phyloP scores from a whole-genome alignment of 2,888 invertebrate species.

The Eristalinus aeneus region DNA sequence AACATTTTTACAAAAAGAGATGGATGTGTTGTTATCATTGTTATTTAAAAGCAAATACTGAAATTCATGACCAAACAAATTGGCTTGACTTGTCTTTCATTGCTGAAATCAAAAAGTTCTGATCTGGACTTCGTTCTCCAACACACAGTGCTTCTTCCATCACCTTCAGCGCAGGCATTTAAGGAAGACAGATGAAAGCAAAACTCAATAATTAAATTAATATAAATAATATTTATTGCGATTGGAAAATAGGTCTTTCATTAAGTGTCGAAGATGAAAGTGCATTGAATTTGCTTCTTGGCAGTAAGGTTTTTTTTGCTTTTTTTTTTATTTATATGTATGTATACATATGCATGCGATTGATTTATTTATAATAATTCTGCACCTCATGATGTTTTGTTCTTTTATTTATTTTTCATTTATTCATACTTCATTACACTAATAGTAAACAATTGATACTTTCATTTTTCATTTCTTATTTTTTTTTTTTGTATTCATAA shows the following conservation, averaged over 20 bases:
- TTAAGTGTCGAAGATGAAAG: conserved; percentile 66
- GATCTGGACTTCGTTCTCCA: too few relatives aligned
- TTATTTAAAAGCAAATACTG: too few relatives aligned
- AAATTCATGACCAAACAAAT: too few relatives aligned
- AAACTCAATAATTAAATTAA: conserved; percentile 50
- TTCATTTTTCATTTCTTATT: conserved; percentile 28
- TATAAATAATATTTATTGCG: conserved; percentile 68
- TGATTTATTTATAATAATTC: conserved; percentile 44
- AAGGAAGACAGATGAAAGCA: background rate
- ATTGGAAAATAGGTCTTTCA: conserved; percentile 67
- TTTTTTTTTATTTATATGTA: background rate
- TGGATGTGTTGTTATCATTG: too few relatives aligned
- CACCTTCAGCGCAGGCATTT: too few relatives aligned
- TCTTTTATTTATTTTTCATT: conserved; percentile 31
- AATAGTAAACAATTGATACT: conserved; percentile 66
- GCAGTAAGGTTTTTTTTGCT: conserved; percentile 58
- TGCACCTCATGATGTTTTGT: conserved; percentile 55
- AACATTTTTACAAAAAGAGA: too few relatives aligned
- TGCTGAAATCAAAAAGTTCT: too few relatives aligned
- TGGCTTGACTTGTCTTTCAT: too few relatives aligned
- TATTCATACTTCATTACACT: conserved; percentile 63
- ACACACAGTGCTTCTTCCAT: too few relatives aligned
- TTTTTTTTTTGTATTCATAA: background rate
- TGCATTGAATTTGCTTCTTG: conserved; percentile 66
- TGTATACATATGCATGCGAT: conserved; percentile 29